Base-by-base conservation (phyloP, 2,888 invertebrate species). In the Brassicogethes aeneus region DNA sequence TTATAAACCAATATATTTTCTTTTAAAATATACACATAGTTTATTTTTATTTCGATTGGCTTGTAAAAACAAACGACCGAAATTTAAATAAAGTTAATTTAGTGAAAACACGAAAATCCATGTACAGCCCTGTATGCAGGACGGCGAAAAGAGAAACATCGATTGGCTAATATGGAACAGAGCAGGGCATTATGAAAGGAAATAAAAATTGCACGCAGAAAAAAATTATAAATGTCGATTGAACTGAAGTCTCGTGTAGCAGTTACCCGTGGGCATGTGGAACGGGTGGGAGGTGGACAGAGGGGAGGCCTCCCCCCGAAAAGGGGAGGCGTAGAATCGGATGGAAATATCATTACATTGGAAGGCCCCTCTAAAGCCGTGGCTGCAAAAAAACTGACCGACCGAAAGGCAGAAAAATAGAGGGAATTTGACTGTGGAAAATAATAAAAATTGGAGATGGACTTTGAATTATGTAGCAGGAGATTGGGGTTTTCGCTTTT, bases 371-470 rank as follows among this genome's bases (percentile, higher is more conserved):
- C 61, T 57, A 62, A 61, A 64, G 60, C 63, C 60, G 50, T 53
- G 55, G 52, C 55, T 56, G 40, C 51, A 52, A 59, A 60, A 60
- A 65, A 62, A 66, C 64, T 64, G 64, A 64, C 65, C 64, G 66
- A 65, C 62, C 66, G 66, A 67, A 65, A 67, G 65, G 66, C 66
- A 65, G 66, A 65, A 68, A 68, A 67, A 68, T 67, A 66, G 65
- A 66, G 66, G 62, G 66, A 67, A 68, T 67, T 68, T 68, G 66
- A 68, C 66, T 66, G 67, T 66, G 66, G 66, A 66, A 67, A 68
- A 68, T 68, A 68, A 69, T 68, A 68, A 68, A 69, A 69, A 68
- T 68, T 68, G 64, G 68, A 68, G 66, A 68, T 68, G 68, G 68
- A 68, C 66, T 66, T 66, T 69, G 68, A 68, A 69, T 69, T 68